Conservation (phyloP, 64 coral and sea anemone species). For the Actinia tenebrosa region DNA sequence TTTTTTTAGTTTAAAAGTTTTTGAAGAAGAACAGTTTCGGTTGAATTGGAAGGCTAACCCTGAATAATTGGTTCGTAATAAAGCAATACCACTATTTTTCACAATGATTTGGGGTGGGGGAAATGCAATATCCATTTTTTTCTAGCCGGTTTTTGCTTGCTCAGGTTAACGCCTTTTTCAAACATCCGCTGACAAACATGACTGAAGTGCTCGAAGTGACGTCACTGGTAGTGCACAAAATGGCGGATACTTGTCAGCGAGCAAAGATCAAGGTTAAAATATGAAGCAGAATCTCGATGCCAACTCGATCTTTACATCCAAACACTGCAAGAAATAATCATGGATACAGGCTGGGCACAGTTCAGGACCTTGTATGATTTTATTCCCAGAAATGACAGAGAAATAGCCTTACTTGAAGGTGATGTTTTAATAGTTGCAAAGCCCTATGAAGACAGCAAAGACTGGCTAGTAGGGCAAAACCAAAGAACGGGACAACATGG, state of each 20-base stretch:
- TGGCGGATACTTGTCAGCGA: neutral
- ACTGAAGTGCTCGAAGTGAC: neutral
- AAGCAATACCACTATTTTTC: too few relatives aligned
- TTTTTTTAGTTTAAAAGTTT: too few relatives aligned
- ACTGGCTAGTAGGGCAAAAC: slow-evolving; percentile 73
- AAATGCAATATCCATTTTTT: too few relatives aligned
- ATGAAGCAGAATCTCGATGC: neutral
- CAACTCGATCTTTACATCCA: neutral
- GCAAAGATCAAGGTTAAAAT: neutral
- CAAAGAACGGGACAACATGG: slow-evolving; percentile 59
- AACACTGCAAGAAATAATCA: neutral
- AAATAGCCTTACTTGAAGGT: slow-evolving; percentile 65
- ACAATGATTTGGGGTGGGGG: too few relatives aligned
- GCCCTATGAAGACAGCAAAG: slow-evolving; percentile 29
- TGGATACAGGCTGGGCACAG: slow-evolving; percentile 54
- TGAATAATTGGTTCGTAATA: too few relatives aligned
- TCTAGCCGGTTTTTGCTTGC: too few relatives aligned
- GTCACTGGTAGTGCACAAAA: neutral
- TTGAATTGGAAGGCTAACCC: too few relatives aligned
- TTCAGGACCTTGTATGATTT: slow-evolving; percentile 29
- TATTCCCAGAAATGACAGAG: slow-evolving; percentile 45
- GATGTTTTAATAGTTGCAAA: slow-evolving; percentile 74
- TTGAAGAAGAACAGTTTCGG: too few relatives aligned
- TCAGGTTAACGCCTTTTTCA: neutral
- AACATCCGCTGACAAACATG: neutral